phyloP scores from a whole-genome alignment of 2,797 vertebrate species.

The Macropus fuliginosus region DNA sequence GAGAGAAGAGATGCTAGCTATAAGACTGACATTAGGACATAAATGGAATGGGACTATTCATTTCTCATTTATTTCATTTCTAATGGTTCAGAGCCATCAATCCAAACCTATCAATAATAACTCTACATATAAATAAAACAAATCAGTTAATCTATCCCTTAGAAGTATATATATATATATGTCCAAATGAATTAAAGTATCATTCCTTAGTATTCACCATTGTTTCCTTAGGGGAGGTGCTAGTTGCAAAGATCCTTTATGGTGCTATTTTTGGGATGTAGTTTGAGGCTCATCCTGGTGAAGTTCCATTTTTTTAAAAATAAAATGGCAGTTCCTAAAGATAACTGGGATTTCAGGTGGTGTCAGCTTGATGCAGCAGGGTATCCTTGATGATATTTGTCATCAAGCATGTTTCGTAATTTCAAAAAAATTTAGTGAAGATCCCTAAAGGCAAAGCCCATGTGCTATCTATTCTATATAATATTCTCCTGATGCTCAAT shows the following conservation, averaged over 20 bases:
- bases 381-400: background rate
- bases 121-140: constrained; percentile 2
- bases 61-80: background rate
- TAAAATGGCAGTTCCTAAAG: constrained; percentile 2
- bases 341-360: background rate
- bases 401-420: background rate
- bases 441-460: background rate
- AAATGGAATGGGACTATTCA: background rate
- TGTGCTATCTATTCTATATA: background rate
- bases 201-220: background rate
- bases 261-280: background rate
- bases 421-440: background rate
- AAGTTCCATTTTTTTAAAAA: constrained; percentile 20
- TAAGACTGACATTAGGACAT: background rate
- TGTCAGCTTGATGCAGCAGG: background rate
- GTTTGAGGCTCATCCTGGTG: background rate
- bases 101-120: background rate
- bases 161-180: background rate
- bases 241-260: background rate
- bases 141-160: constrained; percentile 1
- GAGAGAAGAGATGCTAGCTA: background rate
- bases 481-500: background rate
- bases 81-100: background rate
- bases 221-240: background rate
- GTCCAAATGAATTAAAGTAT: constrained; percentile 25